Evolutionary conservation across 2,113 vertebrate species (phyloP).

Genomic region (Stigmatopora argus): DNA sequence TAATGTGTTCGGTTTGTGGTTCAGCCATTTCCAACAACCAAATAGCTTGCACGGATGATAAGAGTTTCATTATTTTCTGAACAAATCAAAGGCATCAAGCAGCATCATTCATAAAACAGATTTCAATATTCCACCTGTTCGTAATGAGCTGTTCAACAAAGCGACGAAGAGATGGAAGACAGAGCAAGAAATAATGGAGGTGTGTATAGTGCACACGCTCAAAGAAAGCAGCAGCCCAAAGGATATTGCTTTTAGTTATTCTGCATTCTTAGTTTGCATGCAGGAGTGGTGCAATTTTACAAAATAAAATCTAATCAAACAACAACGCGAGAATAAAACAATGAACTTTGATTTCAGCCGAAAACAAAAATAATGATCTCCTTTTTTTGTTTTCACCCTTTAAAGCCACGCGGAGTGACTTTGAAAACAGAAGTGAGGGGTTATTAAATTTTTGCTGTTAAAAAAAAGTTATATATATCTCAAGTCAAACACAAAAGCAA

Average conservation of each 20-base stretch:
- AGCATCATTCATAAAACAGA: conserved; percentile 60
- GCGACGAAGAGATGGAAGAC: conserved; percentile 52
- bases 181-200: conserved; percentile 56
- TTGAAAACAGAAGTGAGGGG: conserved; percentile 42
- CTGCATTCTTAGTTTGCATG: conserved; percentile 39
- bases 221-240: conserved; percentile 48
- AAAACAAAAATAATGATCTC: conserved; percentile 35
- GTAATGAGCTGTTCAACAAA: conserved; percentile 69
- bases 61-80: conserved; percentile 65
- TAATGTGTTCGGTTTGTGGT: conserved; percentile 62
- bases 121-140: conserved; percentile 70
- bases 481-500: conserved; percentile 27
- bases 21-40: conserved; percentile 68
- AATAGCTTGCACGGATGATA: conserved; percentile 67
- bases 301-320: conserved; percentile 69
- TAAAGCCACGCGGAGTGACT: conserved; percentile 42
- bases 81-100: conserved; percentile 70
- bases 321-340: conserved; percentile 55
- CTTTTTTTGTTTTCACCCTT: conserved; percentile 25
- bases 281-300: conserved; percentile 55
- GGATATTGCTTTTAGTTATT: conserved; percentile 62
- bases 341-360: conserved; percentile 34
- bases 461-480: conserved; percentile 32
- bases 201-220: conserved; percentile 44
- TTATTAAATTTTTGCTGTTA: conserved; percentile 29